phyloP scores from a whole-genome alignment of 1,140 invertebrate species.

The Eubasilissa regina region DNA sequence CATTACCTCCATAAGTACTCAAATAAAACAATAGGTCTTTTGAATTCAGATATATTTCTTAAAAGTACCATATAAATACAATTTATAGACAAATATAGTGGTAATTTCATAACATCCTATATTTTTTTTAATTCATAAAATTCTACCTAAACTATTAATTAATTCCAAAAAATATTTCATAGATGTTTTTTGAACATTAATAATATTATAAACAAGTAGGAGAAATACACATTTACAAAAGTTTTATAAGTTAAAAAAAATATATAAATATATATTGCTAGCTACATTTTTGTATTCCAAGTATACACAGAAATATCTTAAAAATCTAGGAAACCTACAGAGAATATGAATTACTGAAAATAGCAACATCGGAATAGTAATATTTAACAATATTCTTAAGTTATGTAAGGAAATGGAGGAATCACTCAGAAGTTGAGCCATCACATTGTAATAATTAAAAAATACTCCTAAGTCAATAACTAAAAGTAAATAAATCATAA shows the following conservation, averaged over 20 bases:
- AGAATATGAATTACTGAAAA: constrained; percentile 29
- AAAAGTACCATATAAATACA: constrained; percentile 57
- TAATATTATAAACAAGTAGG: constrained; percentile 25
- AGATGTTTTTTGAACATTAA: constrained; percentile 27
- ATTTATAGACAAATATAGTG: constrained; percentile 55
- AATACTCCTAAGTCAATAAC: constrained; percentile 1
- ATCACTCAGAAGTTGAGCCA: constrained; percentile 55
- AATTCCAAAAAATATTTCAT: constrained; percentile 4
- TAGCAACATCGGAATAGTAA: constrained; percentile 30
- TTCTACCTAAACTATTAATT: constrained; percentile 48
- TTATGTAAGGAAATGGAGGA: constrained; percentile 43
- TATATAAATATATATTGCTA: constrained; percentile 13
- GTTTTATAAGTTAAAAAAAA: constrained; percentile 37
- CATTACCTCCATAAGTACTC: too few species aligned
- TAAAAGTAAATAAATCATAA: not conserved
- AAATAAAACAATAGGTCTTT: too few species aligned
- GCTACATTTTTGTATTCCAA: constrained; percentile 6
- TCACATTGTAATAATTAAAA: constrained; percentile 40
- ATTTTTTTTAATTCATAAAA: constrained; percentile 54
- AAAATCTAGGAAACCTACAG: not conserved
- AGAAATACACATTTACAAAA: constrained; percentile 36
- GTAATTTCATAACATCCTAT: constrained; percentile 55
- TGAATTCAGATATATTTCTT: constrained; percentile 49
- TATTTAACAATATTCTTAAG: constrained; percentile 28
- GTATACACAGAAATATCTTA: not conserved